Evolutionary conservation across 2,888 invertebrate species (phyloP).

Genomic region (Lasioglossum figueresi): DNA sequence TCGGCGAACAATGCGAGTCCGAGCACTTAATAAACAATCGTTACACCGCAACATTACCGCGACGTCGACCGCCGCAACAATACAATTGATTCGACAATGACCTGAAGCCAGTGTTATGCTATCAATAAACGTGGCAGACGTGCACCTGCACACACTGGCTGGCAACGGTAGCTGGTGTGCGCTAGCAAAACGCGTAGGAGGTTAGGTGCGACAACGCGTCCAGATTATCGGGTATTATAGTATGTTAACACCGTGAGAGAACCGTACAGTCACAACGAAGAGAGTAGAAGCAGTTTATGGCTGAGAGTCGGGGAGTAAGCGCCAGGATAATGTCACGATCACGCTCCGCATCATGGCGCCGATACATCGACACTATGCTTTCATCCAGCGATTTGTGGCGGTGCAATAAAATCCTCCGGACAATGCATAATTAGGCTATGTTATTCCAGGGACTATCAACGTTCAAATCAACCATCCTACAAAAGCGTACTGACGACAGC

Average conservation of each 20-base stretch:
- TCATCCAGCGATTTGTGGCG: constrained; percentile 16
- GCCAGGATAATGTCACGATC: constrained; percentile 67
- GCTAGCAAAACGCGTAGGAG: constrained; percentile 17
- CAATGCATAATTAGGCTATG: not conserved
- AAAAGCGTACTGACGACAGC: not conserved
- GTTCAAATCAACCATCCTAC: not conserved
- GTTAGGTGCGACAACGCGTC: constrained; percentile 59
- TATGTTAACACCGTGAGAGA: constrained; percentile 54
- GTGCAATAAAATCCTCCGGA: not conserved
- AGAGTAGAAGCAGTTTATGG: constrained; percentile 60
- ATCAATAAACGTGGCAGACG: constrained; percentile 30
- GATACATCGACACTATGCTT: constrained; percentile 59
- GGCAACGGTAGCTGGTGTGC: constrained; percentile 16
- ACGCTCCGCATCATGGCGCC: constrained; percentile 49
- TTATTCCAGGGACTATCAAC: not conserved
- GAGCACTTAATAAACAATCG: constrained; percentile 42
- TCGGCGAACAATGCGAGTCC: constrained; percentile 6
- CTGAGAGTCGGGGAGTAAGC: constrained; percentile 38
- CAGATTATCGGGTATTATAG: constrained; percentile 68
- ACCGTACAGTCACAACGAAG: constrained; percentile 59
- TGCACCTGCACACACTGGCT: constrained; percentile 46
- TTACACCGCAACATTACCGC: constrained; percentile 2
- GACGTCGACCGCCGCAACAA: constrained; percentile 5
- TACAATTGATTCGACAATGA: constrained; percentile 20
- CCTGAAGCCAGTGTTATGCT: constrained; percentile 9